Percentiles rank a stretch among this genome's conserved stretches.
These are phyloP conservation scores for Tetramorium simillimum DNA, from an alignment of 1,140 invertebrate species.

Conservation along the genomic window DNA sequence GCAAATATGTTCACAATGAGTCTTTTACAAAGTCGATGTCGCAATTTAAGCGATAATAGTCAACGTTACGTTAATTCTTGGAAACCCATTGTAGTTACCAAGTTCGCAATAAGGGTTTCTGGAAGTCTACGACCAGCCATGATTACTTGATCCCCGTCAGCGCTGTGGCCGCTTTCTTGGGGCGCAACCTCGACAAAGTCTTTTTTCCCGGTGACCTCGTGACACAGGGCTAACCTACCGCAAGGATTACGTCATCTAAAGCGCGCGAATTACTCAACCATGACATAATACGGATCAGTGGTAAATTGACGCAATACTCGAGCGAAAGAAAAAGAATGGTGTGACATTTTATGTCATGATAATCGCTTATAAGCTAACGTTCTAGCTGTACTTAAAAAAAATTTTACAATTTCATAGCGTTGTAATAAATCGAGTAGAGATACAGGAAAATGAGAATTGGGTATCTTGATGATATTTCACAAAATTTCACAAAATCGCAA, in stretches of 20 bases:
- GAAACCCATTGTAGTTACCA: slow-evolving; percentile 24
- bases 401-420: background rate
- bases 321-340: background rate
- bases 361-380: background rate
- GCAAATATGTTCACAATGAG: background rate
- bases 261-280: slow-evolving; percentile 40
- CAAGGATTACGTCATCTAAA: slow-evolving; percentile 46
- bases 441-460: background rate
- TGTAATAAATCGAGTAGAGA: background rate
- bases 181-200: slow-evolving; percentile 23
- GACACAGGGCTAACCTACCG: slow-evolving; percentile 43
- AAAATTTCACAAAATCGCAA: too few species aligned
- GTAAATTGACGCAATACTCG: slow-evolving; percentile 11
- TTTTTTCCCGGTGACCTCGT: slow-evolving; percentile 47
- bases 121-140: background rate
- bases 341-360: background rate
- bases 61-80: background rate
- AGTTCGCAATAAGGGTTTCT: slow-evolving; percentile 36
- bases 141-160: slow-evolving; percentile 27
- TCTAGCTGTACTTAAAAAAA: background rate
- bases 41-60: slow-evolving; percentile 21
- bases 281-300: slow-evolving; percentile 37
- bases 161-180: slow-evolving; percentile 9
- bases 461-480: background rate
- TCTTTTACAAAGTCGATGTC: slow-evolving; percentile 3